Base-by-base conservation (phyloP, 2,797 vertebrate species). In the Uromys caudimaculatus region DNA sequence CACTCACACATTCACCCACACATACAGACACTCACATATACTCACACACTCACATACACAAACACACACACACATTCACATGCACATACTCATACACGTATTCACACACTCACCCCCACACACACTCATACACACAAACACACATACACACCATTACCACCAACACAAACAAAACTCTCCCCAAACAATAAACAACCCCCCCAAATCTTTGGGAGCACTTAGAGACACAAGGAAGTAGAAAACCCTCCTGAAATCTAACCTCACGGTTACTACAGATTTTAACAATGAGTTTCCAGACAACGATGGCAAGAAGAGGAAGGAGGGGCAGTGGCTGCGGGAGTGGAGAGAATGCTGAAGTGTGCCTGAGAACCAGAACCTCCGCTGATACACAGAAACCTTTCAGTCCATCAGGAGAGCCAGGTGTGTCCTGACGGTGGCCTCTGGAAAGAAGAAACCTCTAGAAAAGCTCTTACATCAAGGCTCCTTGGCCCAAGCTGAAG, bases 221-320 rank as follows among this genome's bases (percentile, higher is more conserved):
- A 60, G 52, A 92, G 56, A 76, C 19, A 16, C 1, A 27, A 67
- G 16, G 56, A 91, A 56, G 71, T 58, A 10, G 29, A 76, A 92
- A 90, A 12, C 29, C 32, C 9, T 11, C 13, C 56, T 11, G 38
- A 50, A 52, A 94, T 81, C 50, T 41, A 24, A 44, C 9, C 23
- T 69, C 60, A 47, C 32, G 8, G 11, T 91, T 62, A 67, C 32
- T 24, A 27, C 56, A 19, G 78, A 87, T 93, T 94, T 90, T 58
- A 77, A 44, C 76, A 64, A 19, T 24, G 75, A 95, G 60, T 83
- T 92, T 96, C 82, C 85, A 58, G 71, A 56, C 10, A 21, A 84
- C 32, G 19, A 95, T 82, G 91, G 78, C 82, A 62, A 75, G 81
- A 64, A 96, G 81, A 24, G 47, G 47, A 73, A 69, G 50, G 12